Evolutionary conservation across 2,113 vertebrate species (phyloP), one percentile per base, ranked within the genome.

Genomic region (Rhinoptilus africanus): DNA sequence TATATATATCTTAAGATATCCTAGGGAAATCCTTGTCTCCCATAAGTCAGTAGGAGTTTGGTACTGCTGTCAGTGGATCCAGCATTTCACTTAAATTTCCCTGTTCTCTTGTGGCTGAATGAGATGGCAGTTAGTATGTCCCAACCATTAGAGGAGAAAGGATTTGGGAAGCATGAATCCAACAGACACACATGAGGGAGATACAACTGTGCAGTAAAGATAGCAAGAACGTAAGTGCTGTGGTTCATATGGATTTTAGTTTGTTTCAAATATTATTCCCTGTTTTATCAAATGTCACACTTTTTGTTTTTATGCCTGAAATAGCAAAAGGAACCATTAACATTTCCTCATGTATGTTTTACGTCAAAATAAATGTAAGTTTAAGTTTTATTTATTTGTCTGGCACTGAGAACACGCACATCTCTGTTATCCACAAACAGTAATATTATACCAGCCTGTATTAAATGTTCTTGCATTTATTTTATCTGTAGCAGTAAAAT

Each of bases 321-420:
- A 59, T 5, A 50, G 22, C 13, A 60, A 74, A 88, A 89, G 2
- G 4, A 73, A 34, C 7, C 9, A 32, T 30, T 82, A 73, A 24
- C 5, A 64, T 79, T 68, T 84, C 16, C 17, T 60, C 15, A 63
- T 14, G 30, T 26, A 32, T 54, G 2, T 72, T 60, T 10, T 53
- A 21, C 19, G 51, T 39, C 18, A 57, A 87, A 78, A 71, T 16
- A 16, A 14, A 56, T 22, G 1, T 4, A 76, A 72, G 6, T n/a
- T 91, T 37, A 62, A 28, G 19, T 57, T 72, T 75, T 67, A 57
- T 51, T 75, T 57, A 13, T 47, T 8, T 41, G 15, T 53, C 18
- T 71, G 28, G 19, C 10, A 72, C 23, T n/a, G 17, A 73, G 48
- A 92, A 73, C 12, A 34, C 2, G 6, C 7, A 41, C 0, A 0